These are phyloP conservation scores for Sebastes minor DNA, from an alignment of 2,797 vertebrate species.

Conservation along the genomic window DNA sequence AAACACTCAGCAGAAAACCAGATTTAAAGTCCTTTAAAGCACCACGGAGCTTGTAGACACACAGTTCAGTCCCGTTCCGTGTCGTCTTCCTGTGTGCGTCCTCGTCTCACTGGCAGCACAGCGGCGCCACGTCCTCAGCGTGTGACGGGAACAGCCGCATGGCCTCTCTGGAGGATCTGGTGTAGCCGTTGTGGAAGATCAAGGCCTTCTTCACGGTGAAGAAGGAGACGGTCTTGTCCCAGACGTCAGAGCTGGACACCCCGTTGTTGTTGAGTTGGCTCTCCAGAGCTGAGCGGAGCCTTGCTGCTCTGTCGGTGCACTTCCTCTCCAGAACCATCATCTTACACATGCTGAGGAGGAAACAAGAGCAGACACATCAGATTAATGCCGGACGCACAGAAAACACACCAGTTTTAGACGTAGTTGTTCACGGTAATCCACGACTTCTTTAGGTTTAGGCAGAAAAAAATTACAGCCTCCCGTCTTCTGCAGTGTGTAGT, in stretches of 20 bases:
- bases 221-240: conserved; percentile 79
- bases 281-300: conserved; percentile 62
- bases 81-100: neutral
- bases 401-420: neutral
- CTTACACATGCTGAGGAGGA: conserved; percentile 65
- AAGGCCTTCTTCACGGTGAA: conserved; percentile 70
- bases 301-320: conserved; percentile 68
- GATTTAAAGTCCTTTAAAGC: neutral
- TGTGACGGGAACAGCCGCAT: conserved; percentile 69
- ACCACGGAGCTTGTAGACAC: too few species aligned
- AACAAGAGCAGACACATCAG: neutral
- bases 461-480: too few species aligned
- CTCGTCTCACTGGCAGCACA: conserved; percentile 67
- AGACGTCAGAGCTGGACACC: conserved; percentile 66
- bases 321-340: conserved; percentile 77
- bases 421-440: neutral
- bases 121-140: conserved; percentile 73
- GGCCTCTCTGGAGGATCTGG: conserved; percentile 70
- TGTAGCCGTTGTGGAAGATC: conserved; percentile 78
- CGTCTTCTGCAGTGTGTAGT: too few species aligned
- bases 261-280: conserved; percentile 56
- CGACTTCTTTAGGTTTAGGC: too few species aligned
- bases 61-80: too few species aligned
- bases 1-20: neutral
- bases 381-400: neutral